Conservation (phyloP, 2,888 invertebrate genomes). For the Drosophila diplacantha region DNA sequence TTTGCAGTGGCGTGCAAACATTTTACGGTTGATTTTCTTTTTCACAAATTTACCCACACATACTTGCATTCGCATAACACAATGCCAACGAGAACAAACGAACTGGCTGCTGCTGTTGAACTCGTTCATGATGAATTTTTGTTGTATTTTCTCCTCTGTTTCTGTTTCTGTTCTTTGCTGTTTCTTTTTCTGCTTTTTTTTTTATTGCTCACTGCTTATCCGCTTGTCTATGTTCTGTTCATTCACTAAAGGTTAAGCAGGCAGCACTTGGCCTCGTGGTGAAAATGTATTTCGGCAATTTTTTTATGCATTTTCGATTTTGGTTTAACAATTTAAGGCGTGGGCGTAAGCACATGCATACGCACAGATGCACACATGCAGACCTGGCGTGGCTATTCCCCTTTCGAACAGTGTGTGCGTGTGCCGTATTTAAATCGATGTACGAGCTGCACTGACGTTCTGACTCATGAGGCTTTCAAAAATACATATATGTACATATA, state of each 20-base stretch:
- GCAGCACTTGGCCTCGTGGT: conserved; percentile 35
- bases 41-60: conserved; percentile 19
- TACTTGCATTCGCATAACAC: neutral
- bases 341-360: conserved; percentile 23
- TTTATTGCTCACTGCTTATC: conserved; percentile 9
- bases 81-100: conserved; percentile 47
- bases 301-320: conserved; percentile 18
- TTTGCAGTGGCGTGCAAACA: conserved; percentile 29
- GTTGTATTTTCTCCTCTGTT: conserved; percentile 44
- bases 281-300: conserved; percentile 27
- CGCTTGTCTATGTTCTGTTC: conserved; percentile 31
- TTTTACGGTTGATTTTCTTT: conserved; percentile 43
- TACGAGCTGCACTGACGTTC: conserved; percentile 19
- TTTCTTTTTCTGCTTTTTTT: neutral
- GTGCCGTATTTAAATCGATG: conserved; percentile 32
- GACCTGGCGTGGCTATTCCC: conserved; percentile 5
- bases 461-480: conserved; percentile 5
- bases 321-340: conserved; percentile 35
- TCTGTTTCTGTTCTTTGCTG: conserved; percentile 24
- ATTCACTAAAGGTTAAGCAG: conserved; percentile 49
- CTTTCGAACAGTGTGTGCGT: conserved; percentile 16
- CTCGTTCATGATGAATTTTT: conserved; percentile 55
- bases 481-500: conserved; percentile 15
- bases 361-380: conserved; percentile 7
- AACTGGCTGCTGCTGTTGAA: conserved; percentile 53